Percentiles rank a stretch among this genome's conserved stretches.
These are phyloP conservation scores for Gambusia affinis DNA, from an alignment of 2,113 vertebrate species.

Conservation along the genomic window DNA sequence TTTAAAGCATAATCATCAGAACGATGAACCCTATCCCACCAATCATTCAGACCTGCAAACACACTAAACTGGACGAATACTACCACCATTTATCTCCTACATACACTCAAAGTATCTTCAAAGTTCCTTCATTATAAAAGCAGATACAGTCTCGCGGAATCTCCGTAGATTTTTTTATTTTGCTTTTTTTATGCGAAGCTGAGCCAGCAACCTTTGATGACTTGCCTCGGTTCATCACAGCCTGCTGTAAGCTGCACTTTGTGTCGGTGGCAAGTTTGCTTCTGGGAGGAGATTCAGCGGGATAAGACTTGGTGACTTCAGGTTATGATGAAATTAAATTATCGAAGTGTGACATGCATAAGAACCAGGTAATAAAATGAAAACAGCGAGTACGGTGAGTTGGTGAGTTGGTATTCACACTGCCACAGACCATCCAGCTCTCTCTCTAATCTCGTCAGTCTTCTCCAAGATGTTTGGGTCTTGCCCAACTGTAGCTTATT, in stretches of 20 bases:
- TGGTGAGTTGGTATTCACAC: slow-evolving; percentile 20
- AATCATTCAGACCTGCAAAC: slow-evolving; percentile 39
- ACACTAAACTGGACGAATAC: slow-evolving; percentile 40
- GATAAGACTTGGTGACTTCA: neutral
- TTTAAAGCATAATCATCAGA: slow-evolving; percentile 75
- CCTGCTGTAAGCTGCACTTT: slow-evolving; percentile 43
- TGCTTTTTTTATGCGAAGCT: slow-evolving; percentile 39
- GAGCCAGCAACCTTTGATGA: slow-evolving; percentile 36
- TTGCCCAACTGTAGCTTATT: slow-evolving; percentile 57
- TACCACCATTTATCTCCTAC: slow-evolving; percentile 43
- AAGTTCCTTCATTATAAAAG: slow-evolving; percentile 44
- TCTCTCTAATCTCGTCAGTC: neutral
- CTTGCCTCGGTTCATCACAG: slow-evolving; percentile 11
- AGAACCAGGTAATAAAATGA: slow-evolving; percentile 50
- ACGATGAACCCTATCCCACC: slow-evolving; percentile 59
- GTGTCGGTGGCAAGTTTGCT: slow-evolving; percentile 30
- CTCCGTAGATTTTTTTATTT: slow-evolving; percentile 39
- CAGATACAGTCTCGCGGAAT: slow-evolving; percentile 29
- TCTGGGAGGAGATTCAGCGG: slow-evolving; percentile 12
- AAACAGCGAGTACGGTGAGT: slow-evolving; percentile 14
- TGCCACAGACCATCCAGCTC: slow-evolving; percentile 13
- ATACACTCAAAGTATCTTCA: slow-evolving; percentile 35
- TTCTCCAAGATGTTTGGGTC: slow-evolving; percentile 56
- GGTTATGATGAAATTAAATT: slow-evolving; percentile 49
- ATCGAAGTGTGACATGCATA: slow-evolving; percentile 76